Base-by-base conservation (phyloP, 1,140 invertebrate genomes). In the Musca domestica region DNA sequence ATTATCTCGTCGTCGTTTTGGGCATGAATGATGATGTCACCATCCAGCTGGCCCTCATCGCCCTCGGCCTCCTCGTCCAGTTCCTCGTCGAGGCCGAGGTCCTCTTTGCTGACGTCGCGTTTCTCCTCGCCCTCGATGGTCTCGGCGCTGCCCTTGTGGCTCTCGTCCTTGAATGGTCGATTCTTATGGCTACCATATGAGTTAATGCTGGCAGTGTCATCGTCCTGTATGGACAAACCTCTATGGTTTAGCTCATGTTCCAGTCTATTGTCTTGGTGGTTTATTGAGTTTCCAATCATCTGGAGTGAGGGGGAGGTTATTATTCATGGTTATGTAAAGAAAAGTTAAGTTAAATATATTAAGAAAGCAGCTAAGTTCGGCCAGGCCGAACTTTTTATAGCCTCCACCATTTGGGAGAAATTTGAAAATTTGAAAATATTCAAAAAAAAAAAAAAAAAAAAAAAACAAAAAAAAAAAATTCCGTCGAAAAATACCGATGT, bases 171-270 rank as follows among this genome's bases (percentile, higher is more conserved):
- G 78, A 91, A 92, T 64, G 90, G 90, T 72, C 92, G 88, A 81
- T 95, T 91, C 82, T 95, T 94, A 83, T 95, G 93, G 82, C 93
- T 95, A 69, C 93, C 93, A 76, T 95, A 95, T 49, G 94, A 96
- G 84, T 94, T 94, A 83, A 93, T 93, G 85, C 94, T 95, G 73
- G 90, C 87, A 78, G 88, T 88, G 80, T 89, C 88, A 72, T 89
- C 88, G 73, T 89, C 88, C 84, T 87, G 73, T 73, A 83, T 82
- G 71, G 83, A 88, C 83, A 85, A 87, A 77, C 85, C 87, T 80
- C 86, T 88, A 80, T 90, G 88, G 82, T 89, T 89, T 72, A 90
- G 86, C 79, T 91, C 89, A 76, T 88, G 87, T 75, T 91, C 90
- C 79, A 91, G 83, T 76, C 88, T 86, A 81, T 91, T 91, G 77